These are phyloP conservation scores for Coptodon bakossiorum DNA, from an alignment of 2,113 vertebrate species.

Conservation along the genomic window DNA sequence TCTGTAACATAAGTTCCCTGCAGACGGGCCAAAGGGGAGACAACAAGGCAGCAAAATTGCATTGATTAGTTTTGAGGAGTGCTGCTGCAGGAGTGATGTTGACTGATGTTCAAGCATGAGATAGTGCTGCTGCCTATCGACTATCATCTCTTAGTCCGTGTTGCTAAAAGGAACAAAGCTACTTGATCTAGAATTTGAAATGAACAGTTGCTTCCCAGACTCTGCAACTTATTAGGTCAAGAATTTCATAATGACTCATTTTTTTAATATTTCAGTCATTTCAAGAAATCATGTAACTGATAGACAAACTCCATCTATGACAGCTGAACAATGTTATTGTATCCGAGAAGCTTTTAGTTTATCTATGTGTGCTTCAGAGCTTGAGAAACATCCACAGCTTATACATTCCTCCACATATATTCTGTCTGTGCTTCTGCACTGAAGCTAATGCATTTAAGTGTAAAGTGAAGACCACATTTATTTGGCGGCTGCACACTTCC, in stretches of 20 bases:
- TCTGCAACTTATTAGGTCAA: neutral
- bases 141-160: neutral
- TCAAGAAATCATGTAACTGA: neutral
- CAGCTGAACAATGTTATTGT: neutral
- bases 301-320: neutral
- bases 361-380: neutral
- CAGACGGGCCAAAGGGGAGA: neutral
- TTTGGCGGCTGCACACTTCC: neutral
- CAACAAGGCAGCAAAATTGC: neutral
- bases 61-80: neutral
- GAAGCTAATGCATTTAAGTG: neutral
- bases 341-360: neutral
- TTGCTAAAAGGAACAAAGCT: neutral
- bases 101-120: neutral
- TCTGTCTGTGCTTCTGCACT: neutral
- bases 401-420: neutral
- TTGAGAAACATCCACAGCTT: neutral
- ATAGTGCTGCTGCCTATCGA: neutral
- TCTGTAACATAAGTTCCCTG: neutral
- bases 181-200: neutral
- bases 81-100: neutral
- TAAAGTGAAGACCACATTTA: neutral
- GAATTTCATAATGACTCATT: neutral
- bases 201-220: neutral
- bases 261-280: neutral